Percentiles rank a stretch among this genome's conserved stretches.
These are phyloP conservation scores for Idaea straminata DNA, from an alignment of 2,888 invertebrate genomes.

Conservation along the genomic window DNA sequence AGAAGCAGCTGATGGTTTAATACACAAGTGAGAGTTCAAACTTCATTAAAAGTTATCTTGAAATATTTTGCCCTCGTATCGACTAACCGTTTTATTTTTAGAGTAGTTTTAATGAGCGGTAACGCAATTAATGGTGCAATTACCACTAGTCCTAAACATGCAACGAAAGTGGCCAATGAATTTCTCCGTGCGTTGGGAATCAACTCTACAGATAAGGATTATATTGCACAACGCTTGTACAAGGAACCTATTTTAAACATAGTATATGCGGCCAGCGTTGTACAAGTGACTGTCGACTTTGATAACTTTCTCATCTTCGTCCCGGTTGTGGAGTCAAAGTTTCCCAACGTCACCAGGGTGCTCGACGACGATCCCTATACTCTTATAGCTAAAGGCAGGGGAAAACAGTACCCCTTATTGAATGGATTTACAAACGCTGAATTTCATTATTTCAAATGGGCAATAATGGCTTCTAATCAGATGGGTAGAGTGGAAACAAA, in stretches of 20 bases:
- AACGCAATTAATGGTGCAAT: conserved; percentile 26
- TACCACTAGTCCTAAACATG: conserved; percentile 23
- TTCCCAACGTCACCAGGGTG: conserved; percentile 26
- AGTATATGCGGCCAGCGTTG: conserved; percentile 25
- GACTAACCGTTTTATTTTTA: conserved; percentile 13
- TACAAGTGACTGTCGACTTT: conserved; percentile 15
- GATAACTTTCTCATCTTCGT: conserved; percentile 19
- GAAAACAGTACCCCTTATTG: conserved; percentile 28
- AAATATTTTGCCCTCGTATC: neutral
- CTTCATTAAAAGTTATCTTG: conserved; percentile 24
- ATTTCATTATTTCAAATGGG: conserved; percentile 17
- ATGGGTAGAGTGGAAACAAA: conserved; percentile 14
- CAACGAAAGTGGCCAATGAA: conserved; percentile 20
- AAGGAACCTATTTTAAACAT: conserved; percentile 31
- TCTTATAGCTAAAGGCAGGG: conserved; percentile 28
- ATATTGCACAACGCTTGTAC: conserved; percentile 15
- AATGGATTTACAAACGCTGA: conserved; percentile 22
- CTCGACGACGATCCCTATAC: conserved; percentile 31
- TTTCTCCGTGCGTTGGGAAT: conserved; percentile 54
- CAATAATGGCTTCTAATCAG: conserved; percentile 11
- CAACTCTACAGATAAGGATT: conserved; percentile 25
- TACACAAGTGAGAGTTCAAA: conserved; percentile 38
- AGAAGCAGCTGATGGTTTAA: conserved; percentile 45
- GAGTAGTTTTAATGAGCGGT: conserved; percentile 30
- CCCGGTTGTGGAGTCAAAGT: conserved; percentile 27